Conservation (phyloP, 2,113 vertebrate genomes). For the Calyptommatus sinebrachiatus region DNA sequence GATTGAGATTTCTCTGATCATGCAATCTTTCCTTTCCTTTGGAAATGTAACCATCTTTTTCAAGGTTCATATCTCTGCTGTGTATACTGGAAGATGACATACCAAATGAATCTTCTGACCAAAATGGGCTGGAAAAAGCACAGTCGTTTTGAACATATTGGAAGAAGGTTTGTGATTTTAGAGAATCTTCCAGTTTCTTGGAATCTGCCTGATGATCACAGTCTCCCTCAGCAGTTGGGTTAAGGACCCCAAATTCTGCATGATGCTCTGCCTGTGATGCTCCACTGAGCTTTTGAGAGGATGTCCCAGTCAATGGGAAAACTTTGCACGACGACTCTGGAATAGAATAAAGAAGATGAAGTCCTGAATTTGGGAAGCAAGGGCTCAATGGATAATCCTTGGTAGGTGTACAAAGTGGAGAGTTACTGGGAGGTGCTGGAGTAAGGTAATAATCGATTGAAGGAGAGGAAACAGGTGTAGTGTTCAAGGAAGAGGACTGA, state of each 20-base stretch:
- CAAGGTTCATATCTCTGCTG: conserved; percentile 47
- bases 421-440: conserved; percentile 84
- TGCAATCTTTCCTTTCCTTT: conserved; percentile 69
- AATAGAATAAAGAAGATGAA: conserved; percentile 72
- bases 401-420: conserved; percentile 86
- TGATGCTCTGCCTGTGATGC: conserved; percentile 22
- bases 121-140: conserved; percentile 88
- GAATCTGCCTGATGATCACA: conserved; percentile 34
- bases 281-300: conserved; percentile 31
- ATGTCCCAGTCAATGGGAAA: conserved; percentile 50
- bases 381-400: conserved; percentile 74
- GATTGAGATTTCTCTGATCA: conserved; percentile 83
- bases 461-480: conserved; percentile 82
- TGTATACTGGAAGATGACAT: conserved; percentile 67
- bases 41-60: conserved; percentile 22
- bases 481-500: conserved; percentile 69
- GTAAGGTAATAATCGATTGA: conserved; percentile 79
- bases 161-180: conserved; percentile 64
- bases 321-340: conserved; percentile 63
- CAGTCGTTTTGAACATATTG: conserved; percentile 73
- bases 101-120: conserved; percentile 74
- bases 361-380: conserved; percentile 69
- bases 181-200: conserved; percentile 17
- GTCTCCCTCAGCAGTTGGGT: conserved; percentile 18
- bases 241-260: conserved; percentile 22